These are phyloP conservation scores for western clawed frog (Xenopus tropicalis) DNA, from an alignment of 2,113 vertebrate genomes.

Conservation along the genomic window DNA sequence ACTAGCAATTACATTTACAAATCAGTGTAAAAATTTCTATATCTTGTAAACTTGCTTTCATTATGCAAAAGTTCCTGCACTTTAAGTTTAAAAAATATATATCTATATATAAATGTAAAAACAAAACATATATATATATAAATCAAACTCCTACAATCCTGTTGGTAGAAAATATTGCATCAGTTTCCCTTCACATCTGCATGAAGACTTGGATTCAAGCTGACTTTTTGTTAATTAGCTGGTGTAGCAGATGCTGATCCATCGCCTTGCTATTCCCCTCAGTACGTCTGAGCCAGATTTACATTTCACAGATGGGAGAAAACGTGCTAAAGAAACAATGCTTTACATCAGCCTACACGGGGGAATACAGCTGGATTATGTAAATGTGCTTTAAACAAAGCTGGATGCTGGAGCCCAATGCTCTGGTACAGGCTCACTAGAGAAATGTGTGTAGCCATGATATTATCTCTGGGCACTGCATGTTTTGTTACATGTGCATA, in stretches of 20 bases:
- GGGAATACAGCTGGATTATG: conserved; percentile 44
- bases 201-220: conserved; percentile 41
- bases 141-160: too few relatives aligned
- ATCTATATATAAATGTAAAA: too few relatives aligned
- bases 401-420: neutral
- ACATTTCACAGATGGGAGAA: conserved; percentile 49
- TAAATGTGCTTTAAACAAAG: conserved; percentile 46
- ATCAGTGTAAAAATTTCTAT: too few relatives aligned
- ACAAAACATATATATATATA: too few relatives aligned
- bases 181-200: conserved; percentile 37
- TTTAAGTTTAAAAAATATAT: too few relatives aligned
- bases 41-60: too few relatives aligned
- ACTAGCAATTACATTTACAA: too few relatives aligned
- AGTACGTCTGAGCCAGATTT: conserved; percentile 40
- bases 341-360: conserved; percentile 45
- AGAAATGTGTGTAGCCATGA: neutral
- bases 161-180: neutral
- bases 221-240: conserved; percentile 48
- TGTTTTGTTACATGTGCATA: conserved; percentile 37
- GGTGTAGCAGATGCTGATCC: conserved; percentile 1
- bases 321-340: conserved; percentile 47
- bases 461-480: conserved; percentile 34
- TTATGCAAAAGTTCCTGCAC: too few relatives aligned
- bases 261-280: conserved; percentile 36
- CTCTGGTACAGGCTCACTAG: conserved; percentile 31